Base-by-base conservation (phyloP, 2,888 invertebrate genomes). In the Drosophila merina region DNA sequence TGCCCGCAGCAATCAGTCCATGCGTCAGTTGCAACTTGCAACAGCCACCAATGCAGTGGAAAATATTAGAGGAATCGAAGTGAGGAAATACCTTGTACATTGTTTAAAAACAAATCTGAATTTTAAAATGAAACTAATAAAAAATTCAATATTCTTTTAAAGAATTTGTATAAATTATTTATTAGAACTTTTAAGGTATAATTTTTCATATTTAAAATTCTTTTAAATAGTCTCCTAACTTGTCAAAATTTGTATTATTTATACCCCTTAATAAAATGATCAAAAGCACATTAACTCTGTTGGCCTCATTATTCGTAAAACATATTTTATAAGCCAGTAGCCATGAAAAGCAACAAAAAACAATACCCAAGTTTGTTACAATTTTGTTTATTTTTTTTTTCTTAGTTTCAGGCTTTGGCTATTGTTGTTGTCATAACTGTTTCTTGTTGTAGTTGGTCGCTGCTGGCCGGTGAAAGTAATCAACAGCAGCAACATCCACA, bases 401-500 rank as follows among this genome's bases (percentile, higher is more conserved):
- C 12, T 45, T 14, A 45, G 20, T 51, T 51, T 42, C 40, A 57
- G 51, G 52, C 56, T 30, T 33, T 40, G 28, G 44, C 38, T 57
- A 57, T 55, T 68, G 76, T 83, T 83, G 78, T 76, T 81, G 85
- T 74, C 85, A 77, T 86, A 83, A 80, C 84, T 86, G 85, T 86
- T 72, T 58, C 75, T 72, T 83, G 70, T 77, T 81, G 75, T 79
- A 76, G 60, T 64, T 74, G 62, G 63, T 52, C 64, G 14, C 63
- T 80, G 78, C 78, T 84, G 86, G 84, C 81, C 85, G 81, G 81
- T 82, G 81, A 82, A 82, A 82, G 88, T 82, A 82, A 82, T 82
- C 88, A 82, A 79, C 79, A 79, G 59, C 71, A 67, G 67, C 67
- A 64, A 62, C 69, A 75, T 80, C 76, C 80, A 60, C 60, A 74